Evolutionary conservation across 2,888 invertebrate genomes (phyloP), one percentile per base, ranked within the genome.

Genomic region (Ischnus inquisitorius): DNA sequence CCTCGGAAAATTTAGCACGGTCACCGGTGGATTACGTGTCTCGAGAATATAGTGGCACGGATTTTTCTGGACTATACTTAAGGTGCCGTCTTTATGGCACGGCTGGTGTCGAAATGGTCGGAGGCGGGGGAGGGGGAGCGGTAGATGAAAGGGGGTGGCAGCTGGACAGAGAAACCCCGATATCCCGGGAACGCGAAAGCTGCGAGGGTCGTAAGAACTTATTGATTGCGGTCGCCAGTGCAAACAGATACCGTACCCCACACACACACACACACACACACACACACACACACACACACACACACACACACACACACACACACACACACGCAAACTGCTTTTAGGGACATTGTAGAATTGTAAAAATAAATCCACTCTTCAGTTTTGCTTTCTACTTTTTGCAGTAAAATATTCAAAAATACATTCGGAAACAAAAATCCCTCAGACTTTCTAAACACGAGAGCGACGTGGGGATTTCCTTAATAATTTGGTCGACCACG

Each of bases 131-230:
- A n/a, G 46, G 48, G 19, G 25, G 12, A 22, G 34, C 19, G 25
- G 14, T 10, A 22, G 48, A 34, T 34, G 54, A n/a, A n/a, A n/a
- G 71, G 22, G 10, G 25, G 69, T 34, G 22, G 57, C 34, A 34
- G 34, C 19, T 34, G 64, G 48, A 48, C 72, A 25, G 28, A 46
- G 67, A 71, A 51, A 34, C 67, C 22, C 28, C 46, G 67, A 67
- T 67, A 25, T 54, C 78, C 54, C 41, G 43, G 78, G 69, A 79
- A 62, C 71, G 71, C 41, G 71, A 64, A 79, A 79, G 71, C 64
- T 64, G 71, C 64, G 64, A 79, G 71, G 64, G 78, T 71, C 71
- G 78, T 79, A 79, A 79, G 78, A 79, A 79, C 71, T 79, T 79
- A 79, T 79, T 79, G 78, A 79, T 79, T 79, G 78, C 64, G 78